Base-by-base conservation (phyloP, 2,113 vertebrate species). In the Brachypodius melanocephalos region DNA sequence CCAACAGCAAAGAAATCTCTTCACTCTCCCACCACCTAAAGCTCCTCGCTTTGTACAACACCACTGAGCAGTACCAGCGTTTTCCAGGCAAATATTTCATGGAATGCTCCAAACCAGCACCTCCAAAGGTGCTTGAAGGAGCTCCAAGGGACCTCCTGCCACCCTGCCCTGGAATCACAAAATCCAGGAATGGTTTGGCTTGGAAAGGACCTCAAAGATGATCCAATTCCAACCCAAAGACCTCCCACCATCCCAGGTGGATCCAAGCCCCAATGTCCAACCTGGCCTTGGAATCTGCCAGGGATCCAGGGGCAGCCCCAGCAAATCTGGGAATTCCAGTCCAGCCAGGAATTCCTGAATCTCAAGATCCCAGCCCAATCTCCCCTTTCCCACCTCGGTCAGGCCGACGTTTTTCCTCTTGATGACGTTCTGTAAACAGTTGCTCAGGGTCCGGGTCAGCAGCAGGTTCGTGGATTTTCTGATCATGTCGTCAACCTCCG, bases 401-500 rank as follows among this genome's bases (percentile, higher is more conserved):
- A 99, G 97, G 5, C 99, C 99, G 0, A 99, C 98, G 31, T 99
- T 99, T 95, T 97, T 99, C 97, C 99, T 99, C 97, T 99, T 99
- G 85, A 99, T 99, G 95, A 98, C 99, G 4, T 98, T 99, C 96
- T 99, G 99, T 75, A 99, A 98, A 84, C 98, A 99, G 98, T 98
- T 98, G 98, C 99, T 99, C 77, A 99, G 98, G 1, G 99, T 99
- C 58, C 99, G 97, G 73, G 99, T 99, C 96, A 99, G 97, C 94
- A 99, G 96, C 84, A 99, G 97, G 36, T 99, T 99, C 4, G 99
- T 99, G 8, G 99, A 99, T 97, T 99, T 99, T 72, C 99, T 97
- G 91, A 99, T 99, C 99, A 99, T 99, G 88, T 99, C 99, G 16
- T 99, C 99, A 1, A 99, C 97, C 95, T 99, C 99, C 0, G 99